Conservation (phyloP, 2,888 invertebrate species). For the Tortricodes alternella region DNA sequence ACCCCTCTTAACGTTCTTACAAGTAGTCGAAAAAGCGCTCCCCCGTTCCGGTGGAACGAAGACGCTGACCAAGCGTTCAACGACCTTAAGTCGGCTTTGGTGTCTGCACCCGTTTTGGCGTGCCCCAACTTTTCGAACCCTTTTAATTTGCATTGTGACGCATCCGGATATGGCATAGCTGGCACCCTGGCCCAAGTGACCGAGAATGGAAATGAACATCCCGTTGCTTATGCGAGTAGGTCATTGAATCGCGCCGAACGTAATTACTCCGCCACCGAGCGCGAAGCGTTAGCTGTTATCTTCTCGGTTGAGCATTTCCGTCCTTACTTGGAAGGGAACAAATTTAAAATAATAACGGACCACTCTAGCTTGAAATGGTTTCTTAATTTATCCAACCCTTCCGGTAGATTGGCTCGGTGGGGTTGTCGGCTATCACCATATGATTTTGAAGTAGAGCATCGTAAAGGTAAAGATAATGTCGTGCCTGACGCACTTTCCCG, state of each 20-base stretch:
- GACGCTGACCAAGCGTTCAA: constrained; percentile 15
- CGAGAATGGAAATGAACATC: not conserved
- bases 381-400: not conserved
- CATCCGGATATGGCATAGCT: not conserved
- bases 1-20: constrained; percentile 10
- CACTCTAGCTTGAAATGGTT: constrained; percentile 5
- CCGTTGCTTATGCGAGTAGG: not conserved
- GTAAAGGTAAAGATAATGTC: not conserved
- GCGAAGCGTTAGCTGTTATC: constrained; percentile 3
- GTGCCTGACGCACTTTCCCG: not conserved
- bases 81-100: not conserved
- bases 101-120: not conserved
- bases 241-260: not conserved
- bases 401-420: constrained; percentile 26
- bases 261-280: constrained; percentile 1
- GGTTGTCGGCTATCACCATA: constrained; percentile 14
- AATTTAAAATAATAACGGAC: not conserved
- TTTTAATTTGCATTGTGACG: not conserved
- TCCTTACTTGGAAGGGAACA: not conserved
- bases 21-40: not conserved
- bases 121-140: not conserved
- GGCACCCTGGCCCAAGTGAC: not conserved
- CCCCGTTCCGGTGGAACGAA: constrained; percentile 15
- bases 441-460: not conserved
- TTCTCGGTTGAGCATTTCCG: not conserved